Base-by-base conservation (phyloP, 2,113 vertebrate genomes). In the Sturnus vulgaris region DNA sequence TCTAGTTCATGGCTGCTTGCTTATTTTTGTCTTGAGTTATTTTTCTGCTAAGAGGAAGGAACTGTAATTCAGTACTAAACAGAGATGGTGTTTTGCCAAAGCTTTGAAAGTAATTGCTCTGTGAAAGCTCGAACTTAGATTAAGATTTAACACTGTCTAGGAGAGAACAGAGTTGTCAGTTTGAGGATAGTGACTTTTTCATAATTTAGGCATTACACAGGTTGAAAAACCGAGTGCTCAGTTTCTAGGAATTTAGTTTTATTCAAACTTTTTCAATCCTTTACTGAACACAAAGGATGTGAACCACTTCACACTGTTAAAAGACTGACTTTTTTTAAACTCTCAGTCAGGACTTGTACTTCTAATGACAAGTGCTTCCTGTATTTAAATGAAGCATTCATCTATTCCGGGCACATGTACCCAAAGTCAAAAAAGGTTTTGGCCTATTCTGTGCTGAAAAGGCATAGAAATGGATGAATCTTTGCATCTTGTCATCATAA, bases 351-450 rank as follows among this genome's bases (percentile, higher is more conserved):
- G 84, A 87, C 82, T 91, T 87, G 78, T 42, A 85, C 83, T 91
- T 95, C 39, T 7, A 91, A 93, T 91, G 81, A 65, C 78, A 92
- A 84, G 88, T 82, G 30, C 55, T 95, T 97, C 91, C 87, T 91
- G 78, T 93, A 89, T 93, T 86, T 93, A 95, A 95, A 89, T 92
- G 59, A 92, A 87, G 70, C 28, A 90, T 96, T 95, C 84, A 66
- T 86, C 80, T 94, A 31, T 92, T 96, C 93, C 85, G 75, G 89
- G 77, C 93, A 87, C 79, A 61, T 72, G 73, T 57, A 86, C 37
- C 47, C 61, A 4, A 71, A 96, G 81, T 79, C 35, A 72, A 3
- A 84, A 85, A 93, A 77, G 22, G 50, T 85, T 93, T 92, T 35
- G 55, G 60, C 24, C 65, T 76, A 15, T 85, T 87, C 75, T 82